phyloP scores from a whole-genome alignment of 2,797 vertebrate genomes.

The Sebastes nivosus region DNA sequence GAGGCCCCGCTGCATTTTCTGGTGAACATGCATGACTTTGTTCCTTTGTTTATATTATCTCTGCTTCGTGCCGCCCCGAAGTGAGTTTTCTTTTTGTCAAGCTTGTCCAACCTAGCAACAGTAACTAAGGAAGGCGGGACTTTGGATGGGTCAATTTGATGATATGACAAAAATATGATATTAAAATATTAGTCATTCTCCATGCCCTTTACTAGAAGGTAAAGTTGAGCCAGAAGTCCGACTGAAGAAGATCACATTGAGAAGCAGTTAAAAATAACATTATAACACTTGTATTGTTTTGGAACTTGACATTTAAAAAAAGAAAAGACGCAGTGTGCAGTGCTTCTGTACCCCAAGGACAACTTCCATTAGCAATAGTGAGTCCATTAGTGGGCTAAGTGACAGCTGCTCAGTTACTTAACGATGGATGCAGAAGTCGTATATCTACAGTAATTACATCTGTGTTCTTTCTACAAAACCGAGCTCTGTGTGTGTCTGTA shows the following conservation, averaged over 20 bases:
- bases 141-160: background rate
- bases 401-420: slow-evolving; percentile 70
- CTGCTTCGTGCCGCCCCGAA: no score
- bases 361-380: slow-evolving; percentile 60
- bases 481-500: slow-evolving; percentile 2
- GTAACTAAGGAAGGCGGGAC: no score
- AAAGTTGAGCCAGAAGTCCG: background rate
- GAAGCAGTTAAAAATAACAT: background rate
- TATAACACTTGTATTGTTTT: background rate
- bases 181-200: background rate
- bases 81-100: no score
- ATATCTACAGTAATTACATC: slow-evolving; percentile 60
- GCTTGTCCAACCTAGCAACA: no score
- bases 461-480: slow-evolving; percentile 27
- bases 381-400: slow-evolving; percentile 67
- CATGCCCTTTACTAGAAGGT: background rate
- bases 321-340: background rate
- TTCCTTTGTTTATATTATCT: no score
- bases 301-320: slow-evolving; percentile 18
- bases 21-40: no score
- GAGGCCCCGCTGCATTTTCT: no score
- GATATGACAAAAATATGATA: background rate
- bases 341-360: slow-evolving; percentile 35
- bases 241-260: background rate
- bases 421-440: slow-evolving; percentile 41